Evolutionary conservation across 2,113 vertebrate genomes (phyloP), one percentile per base, ranked within the genome.

Genomic region (Fregata magnificens): DNA sequence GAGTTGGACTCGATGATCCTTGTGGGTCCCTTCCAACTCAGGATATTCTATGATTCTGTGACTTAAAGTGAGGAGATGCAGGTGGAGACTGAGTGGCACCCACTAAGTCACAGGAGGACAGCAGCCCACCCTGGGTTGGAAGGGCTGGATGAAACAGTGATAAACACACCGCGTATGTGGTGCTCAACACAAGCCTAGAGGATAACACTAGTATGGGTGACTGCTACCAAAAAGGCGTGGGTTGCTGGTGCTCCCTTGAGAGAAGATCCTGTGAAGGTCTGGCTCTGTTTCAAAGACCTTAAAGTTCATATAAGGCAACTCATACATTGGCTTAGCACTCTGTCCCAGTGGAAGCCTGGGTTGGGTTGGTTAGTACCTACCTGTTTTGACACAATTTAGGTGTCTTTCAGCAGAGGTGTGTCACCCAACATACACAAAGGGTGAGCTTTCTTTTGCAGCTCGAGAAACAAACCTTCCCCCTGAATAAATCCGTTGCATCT

Each of bases 121-220:
- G 0, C 8, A 89, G 34, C n/a, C 32, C 32, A 7, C 9, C 16
- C 5, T 11, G 45, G 16, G 26, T 3, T 63, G 61, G 32, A 29
- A 56, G 28, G 42, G 45, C 28, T 63, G 87, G 34, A 4, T 67
- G 67, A 40, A 52, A 36, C 18, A 20, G 38, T 10, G 47, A 62
- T 28, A 73, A 44, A 67, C 18, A 34, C 24, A 9, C 6, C n/a
- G 7, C 0, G 0, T 22, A 5, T 5, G 28, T 16, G 72, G 42
- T 15, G 32, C 44, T 45, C 42, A 62, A 1, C 1, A 1, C 14
- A 7, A 40, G 38, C 52, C 38, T 63, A 17, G 61, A 67, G 22
- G 12, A 28, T 36, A 10, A 24, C 10, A 1, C 53, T 22, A 9
- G 8, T 9, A 0, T 4, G 28, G 36, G 53, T 62, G 19, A 45